These are phyloP conservation scores for Noctua janthina DNA, from an alignment of 2,888 invertebrate genomes.

Conservation along the genomic window DNA sequence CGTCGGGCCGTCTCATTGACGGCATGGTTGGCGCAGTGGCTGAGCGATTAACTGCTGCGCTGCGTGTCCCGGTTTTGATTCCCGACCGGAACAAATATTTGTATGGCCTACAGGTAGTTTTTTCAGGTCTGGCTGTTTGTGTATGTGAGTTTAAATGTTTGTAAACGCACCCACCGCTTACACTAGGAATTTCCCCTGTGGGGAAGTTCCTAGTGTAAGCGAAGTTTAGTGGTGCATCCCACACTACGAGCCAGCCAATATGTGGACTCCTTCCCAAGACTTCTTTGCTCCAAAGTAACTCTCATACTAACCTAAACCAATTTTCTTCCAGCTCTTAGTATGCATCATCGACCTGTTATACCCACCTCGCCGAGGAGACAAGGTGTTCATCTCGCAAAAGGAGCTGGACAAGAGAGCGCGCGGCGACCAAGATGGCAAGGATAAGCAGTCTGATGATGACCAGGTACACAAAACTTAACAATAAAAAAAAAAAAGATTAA, in stretches of 20 bases:
- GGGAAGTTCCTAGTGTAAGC: too few species aligned
- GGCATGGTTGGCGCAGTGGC: too few species aligned
- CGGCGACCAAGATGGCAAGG: conserved; percentile 76
- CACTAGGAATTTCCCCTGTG: too few species aligned
- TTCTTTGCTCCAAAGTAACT: neutral
- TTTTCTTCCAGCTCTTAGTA: conserved; percentile 92
- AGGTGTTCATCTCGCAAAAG: conserved; percentile 75
- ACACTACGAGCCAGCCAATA: neutral
- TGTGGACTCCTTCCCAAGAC: neutral
- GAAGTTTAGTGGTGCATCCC: too few species aligned
- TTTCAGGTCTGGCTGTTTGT: too few species aligned
- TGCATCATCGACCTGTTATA: conserved; percentile 96
- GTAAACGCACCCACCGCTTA: too few species aligned
- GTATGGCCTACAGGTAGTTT: too few species aligned
- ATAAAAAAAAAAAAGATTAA: neutral
- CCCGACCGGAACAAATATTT: too few species aligned
- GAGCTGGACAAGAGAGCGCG: conserved; percentile 79
- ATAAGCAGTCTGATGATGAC: conserved; percentile 77
- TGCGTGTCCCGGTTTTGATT: too few species aligned
- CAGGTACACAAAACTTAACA: conserved; percentile 65
- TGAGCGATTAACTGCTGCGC: too few species aligned
- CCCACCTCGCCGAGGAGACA: conserved; percentile 91
- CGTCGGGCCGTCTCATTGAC: too few species aligned
- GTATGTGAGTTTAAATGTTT: too few species aligned
- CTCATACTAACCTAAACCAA: neutral